These are phyloP conservation scores for Apogon hyalosoma DNA, from an alignment of 2,797 vertebrate species.

Conservation along the genomic window DNA sequence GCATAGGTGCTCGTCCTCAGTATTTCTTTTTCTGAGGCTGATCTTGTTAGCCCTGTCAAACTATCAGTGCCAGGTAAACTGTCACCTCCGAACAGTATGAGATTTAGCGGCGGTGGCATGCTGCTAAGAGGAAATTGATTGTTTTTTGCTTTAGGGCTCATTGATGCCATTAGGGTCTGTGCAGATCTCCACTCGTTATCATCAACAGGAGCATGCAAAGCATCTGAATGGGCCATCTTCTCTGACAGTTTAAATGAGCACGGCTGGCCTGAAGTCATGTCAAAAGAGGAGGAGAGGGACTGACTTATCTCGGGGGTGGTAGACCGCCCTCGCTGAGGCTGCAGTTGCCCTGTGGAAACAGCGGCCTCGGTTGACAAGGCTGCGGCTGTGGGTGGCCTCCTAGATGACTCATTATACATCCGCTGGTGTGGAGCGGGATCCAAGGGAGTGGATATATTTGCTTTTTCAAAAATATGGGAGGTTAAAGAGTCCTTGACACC, in stretches of 20 bases:
- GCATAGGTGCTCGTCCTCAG: not conserved
- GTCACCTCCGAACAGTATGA: conserved; percentile 47
- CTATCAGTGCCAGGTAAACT: conserved; percentile 54
- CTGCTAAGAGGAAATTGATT: conserved; percentile 56
- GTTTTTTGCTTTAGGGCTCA: conserved; percentile 52
- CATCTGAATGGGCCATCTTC: conserved; percentile 42
- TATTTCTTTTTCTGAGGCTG: conserved; percentile 18
- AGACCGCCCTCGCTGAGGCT: conserved; percentile 42
- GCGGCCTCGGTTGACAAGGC: conserved; percentile 41
- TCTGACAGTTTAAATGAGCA: conserved; percentile 58
- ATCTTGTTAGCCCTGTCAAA: conserved; percentile 43
- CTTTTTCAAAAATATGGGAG: conserved; percentile 23
- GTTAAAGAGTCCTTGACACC: conserved; percentile 34
- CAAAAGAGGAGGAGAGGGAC: conserved; percentile 36
- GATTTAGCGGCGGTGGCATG: conserved; percentile 46
- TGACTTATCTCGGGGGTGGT: conserved; percentile 37
- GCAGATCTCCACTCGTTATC: conserved; percentile 61
- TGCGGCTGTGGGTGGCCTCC: conserved; percentile 24
- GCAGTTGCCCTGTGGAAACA: conserved; percentile 30
- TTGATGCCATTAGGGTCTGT: conserved; percentile 41
- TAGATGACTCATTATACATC: conserved; percentile 52
- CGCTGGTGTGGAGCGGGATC: conserved; percentile 9
- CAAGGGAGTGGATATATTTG: conserved; percentile 16
- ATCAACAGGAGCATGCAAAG: conserved; percentile 52
- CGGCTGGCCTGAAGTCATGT: conserved; percentile 55